Conservation (phyloP, 2,888 invertebrate genomes). For the Caenorhabditis sulstoni region DNA sequence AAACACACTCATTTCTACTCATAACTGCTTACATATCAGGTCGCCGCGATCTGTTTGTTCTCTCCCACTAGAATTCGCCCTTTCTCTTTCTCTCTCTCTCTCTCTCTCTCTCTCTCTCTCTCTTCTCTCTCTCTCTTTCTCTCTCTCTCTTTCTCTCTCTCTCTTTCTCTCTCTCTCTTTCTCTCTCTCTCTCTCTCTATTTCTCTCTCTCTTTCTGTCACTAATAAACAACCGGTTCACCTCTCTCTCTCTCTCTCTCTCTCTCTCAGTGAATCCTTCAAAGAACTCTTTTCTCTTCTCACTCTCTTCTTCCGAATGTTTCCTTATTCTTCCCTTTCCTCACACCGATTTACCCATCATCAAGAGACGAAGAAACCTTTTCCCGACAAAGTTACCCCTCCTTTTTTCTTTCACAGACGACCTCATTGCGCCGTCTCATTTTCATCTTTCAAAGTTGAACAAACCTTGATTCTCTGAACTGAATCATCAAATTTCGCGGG, state of each 20-base stretch:
- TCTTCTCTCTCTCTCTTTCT: neutral
- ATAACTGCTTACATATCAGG: too few species aligned
- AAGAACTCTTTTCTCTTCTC: neutral
- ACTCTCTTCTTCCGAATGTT: neutral
- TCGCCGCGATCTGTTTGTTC: too few species aligned
- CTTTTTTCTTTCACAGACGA: too few species aligned
- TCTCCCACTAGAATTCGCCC: too few species aligned
- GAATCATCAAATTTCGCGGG: too few species aligned
- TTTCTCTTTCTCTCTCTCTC: too few species aligned
- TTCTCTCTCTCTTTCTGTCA: neutral
- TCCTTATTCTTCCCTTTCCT: neutral
- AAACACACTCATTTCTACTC: too few species aligned
- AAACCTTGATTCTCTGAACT: neutral
- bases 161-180: neutral
- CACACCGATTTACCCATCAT: slow-evolving; percentile 18
- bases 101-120: too few species aligned
- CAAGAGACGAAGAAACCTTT: too few species aligned
- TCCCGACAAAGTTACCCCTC: too few species aligned
- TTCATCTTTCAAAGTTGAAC: slow-evolving; percentile 41
- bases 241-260: slow-evolving; percentile 12
- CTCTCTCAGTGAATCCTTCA: slow-evolving; percentile 5
- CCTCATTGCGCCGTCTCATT: too few species aligned
- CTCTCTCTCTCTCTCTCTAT: neutral
- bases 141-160: neutral
- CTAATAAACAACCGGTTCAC: slow-evolving; percentile 42